Conservation (phyloP, 2,113 vertebrate genomes). For the Plestiodon gilberti region DNA sequence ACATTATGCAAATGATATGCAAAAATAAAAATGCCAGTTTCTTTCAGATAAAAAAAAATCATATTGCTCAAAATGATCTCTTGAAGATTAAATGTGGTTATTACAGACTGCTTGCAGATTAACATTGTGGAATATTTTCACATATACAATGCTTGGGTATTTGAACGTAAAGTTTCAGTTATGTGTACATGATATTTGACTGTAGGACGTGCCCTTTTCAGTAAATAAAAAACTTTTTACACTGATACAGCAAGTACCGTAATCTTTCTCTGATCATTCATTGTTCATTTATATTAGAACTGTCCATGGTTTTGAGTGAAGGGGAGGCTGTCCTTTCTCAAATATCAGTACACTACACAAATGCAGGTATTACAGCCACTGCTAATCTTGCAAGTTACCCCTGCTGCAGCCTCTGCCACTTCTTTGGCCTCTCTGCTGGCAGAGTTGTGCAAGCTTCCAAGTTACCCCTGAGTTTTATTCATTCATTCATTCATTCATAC, state of each 20-base stretch:
- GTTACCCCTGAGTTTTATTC: too few species aligned
- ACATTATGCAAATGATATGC: conserved; percentile 1
- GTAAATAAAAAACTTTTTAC: conserved; percentile 55
- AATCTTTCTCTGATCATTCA: conserved; percentile 31
- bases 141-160: conserved; percentile 22
- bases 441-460: too few species aligned
- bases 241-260: conserved; percentile 46
- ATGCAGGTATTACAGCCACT: too few species aligned
- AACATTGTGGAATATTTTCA: conserved; percentile 49
- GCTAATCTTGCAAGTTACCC: too few species aligned
- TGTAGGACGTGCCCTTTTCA: conserved; percentile 57
- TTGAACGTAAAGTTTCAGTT: conserved; percentile 17
- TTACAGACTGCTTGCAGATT: conserved; percentile 38
- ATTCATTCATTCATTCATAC: too few species aligned
- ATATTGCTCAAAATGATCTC: not conserved
- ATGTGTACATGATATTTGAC: conserved; percentile 43
- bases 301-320: not conserved
- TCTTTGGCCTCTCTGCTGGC: too few species aligned
- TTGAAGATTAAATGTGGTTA: not conserved
- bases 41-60: not conserved
- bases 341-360: too few species aligned
- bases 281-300: conserved; percentile 35
- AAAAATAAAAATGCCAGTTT: conserved; percentile 24
- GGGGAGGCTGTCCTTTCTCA: not conserved
- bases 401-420: too few species aligned